These are phyloP conservation scores for Cygnus atratus DNA, from an alignment of 2,113 vertebrate species.

Conservation along the genomic window DNA sequence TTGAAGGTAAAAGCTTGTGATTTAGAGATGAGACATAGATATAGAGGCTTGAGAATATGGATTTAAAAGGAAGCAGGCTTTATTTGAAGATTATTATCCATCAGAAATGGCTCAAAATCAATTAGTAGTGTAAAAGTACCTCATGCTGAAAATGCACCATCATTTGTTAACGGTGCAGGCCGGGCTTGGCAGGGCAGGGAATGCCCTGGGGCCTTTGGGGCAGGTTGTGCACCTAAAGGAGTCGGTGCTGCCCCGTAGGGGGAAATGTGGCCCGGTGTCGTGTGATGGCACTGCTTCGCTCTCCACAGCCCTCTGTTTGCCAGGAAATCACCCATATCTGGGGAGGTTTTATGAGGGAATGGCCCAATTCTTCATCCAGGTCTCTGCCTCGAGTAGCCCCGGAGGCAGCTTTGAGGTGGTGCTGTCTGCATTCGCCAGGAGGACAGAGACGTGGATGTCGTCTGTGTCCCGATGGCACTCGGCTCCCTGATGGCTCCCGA, in stretches of 20 bases:
- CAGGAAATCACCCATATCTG: rapidly evolving
- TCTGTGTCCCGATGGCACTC: neutral
- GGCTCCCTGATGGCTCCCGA: neutral
- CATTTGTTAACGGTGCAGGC: rapidly evolving
- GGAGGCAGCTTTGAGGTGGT: rapidly evolving
- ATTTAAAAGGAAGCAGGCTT: rapidly evolving
- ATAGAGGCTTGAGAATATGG: neutral
- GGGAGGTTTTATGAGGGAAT: neutral
- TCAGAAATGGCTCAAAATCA: neutral
- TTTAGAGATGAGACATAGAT: rapidly evolving
- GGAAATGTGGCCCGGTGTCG: rapidly evolving
- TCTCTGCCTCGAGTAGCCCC: rapidly evolving
- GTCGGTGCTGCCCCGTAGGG: rapidly evolving
- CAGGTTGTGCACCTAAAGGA: rapidly evolving
- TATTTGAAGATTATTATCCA: neutral
- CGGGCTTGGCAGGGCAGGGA: neutral
- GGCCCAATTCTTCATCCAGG: neutral
- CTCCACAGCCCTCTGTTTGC: rapidly evolving
- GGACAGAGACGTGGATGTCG: neutral
- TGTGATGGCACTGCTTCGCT: rapidly evolving
- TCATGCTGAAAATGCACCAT: rapidly evolving
- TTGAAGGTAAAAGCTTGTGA: neutral
- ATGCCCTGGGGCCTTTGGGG: rapidly evolving
- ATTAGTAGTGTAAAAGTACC: neutral
- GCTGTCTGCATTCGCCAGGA: neutral